Evolutionary conservation across 2,888 invertebrate species (phyloP), one percentile per base, ranked within the genome.

Genomic region (Gryllus longicercus): DNA sequence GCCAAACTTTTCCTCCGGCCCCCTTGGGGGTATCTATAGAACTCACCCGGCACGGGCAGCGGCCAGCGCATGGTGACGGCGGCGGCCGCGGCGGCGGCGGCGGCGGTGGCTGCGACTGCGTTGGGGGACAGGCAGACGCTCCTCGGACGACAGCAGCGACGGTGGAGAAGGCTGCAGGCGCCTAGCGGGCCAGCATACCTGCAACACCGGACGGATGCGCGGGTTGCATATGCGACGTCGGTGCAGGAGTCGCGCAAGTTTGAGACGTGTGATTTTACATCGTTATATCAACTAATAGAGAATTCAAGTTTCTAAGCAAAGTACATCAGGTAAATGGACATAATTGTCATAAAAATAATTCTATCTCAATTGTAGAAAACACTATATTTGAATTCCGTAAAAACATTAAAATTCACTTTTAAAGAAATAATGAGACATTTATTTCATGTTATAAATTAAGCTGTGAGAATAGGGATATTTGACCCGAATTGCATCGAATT

Each of bases 61-160:
- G 63, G n/a, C 63, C 63, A 63, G 63, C 63, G 63, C 63, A 63
- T 63, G 63, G 63, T n/a, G 63, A n/a, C 63, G 63, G 63, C 63
- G 63, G 63, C 63, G 63, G 63, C 63, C 16, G 16, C n/a, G 63
- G 63, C 14, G 63, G 63, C 63, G 63, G 63, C 63, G 63, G 63
- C 14, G 63, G 63, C 63, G 63, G 18, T 2, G 63, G 18, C 5
- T 2, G n/a, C 3, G 63, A 16, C 63, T 18, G 63, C 63, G 63
- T 18, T 1, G n/a, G 63, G n/a, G 38, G 38, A 38, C 1, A 38
- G 63, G 63, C 63, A n/a, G 63, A 14, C 16, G 16, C n/a, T 14
- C 16, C 14, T 14, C 12, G 16, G 63, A n/a, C 63, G 63, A 18
- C 14, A n/a, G 63, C 63, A n/a, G n/a, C 63, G 63, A 63, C 63